Evolutionary conservation across 2,113 vertebrate species (phyloP).

Genomic region (Apodemus sylvaticus): DNA sequence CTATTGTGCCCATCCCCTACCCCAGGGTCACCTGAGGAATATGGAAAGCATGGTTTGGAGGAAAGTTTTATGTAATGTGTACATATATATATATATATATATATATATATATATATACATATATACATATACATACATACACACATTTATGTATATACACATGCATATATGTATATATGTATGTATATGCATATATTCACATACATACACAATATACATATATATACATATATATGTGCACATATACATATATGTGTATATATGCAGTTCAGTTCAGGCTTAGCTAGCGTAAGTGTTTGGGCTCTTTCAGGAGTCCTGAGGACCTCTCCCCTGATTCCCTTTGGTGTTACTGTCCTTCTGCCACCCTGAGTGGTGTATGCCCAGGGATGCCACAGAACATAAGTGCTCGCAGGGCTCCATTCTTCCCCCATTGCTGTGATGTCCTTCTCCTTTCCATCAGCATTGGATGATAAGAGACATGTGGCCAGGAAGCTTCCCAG

Average conservation of each 20-base stretch:
- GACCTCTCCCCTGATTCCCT: not conserved
- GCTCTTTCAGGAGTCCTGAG: not conserved
- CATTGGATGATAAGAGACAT: not conserved
- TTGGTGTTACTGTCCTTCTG: not conserved
- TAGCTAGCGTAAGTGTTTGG: not conserved
- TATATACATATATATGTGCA: too few relatives aligned
- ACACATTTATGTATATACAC: too few relatives aligned
- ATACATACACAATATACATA: not conserved
- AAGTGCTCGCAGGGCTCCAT: rapidly evolving
- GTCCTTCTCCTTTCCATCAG: not conserved
- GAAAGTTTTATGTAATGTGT: not conserved
- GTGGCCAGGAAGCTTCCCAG: not conserved
- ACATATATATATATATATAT: too few relatives aligned
- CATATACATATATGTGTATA: not conserved
- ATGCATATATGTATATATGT: too few relatives aligned
- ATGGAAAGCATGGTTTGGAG: not conserved
- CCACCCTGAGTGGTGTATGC: not conserved
- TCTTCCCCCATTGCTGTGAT: not conserved
- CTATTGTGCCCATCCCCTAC: rapidly evolving
- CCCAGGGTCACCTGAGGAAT: not conserved
- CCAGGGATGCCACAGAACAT: not conserved
- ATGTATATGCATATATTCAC: not conserved
- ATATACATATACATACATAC: too few relatives aligned
- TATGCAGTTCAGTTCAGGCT: not conserved
- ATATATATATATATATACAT: too few relatives aligned